A percentile compares a stretch with the other conserved stretches of the same genome.
These are phyloP conservation scores for Acanthornis magna DNA, from an alignment of 2,797 vertebrate species.

Conservation along the genomic window DNA sequence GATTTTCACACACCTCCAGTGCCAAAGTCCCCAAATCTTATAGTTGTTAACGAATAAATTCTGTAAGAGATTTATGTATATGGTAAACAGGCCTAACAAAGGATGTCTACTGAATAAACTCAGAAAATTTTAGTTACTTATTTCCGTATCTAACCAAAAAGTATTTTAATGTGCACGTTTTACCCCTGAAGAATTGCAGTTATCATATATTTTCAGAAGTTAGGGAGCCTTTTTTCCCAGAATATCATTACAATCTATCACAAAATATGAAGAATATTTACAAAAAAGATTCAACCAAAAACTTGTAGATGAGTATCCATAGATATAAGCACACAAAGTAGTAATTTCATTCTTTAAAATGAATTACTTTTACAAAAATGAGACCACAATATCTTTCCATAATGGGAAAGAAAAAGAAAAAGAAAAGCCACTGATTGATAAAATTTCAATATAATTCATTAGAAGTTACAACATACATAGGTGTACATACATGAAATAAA, in stretches of 20 bases:
- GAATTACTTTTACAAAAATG: background rate
- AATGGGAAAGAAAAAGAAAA: background rate
- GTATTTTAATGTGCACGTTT: background rate
- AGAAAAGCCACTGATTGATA: background rate
- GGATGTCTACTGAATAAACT: background rate
- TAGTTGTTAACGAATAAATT: background rate
- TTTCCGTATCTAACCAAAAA: background rate
- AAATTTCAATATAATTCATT: background rate
- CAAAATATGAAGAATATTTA: background rate
- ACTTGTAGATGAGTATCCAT: background rate
- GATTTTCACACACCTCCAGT: background rate
- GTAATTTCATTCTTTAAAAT: background rate
- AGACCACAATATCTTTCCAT: background rate
- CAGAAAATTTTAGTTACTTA: background rate
- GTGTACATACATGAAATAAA: background rate
- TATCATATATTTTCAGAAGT: background rate
- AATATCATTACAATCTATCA: background rate
- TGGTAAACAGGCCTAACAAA: background rate
- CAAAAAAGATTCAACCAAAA: background rate
- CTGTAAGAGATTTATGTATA: background rate
- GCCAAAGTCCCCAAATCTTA: background rate
- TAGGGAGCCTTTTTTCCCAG: background rate
- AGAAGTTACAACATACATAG: background rate
- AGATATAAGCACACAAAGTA: background rate
- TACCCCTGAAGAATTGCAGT: background rate